Base-by-base conservation (phyloP, 2,113 vertebrate genomes). In the Dendrocopos noguchii region DNA sequence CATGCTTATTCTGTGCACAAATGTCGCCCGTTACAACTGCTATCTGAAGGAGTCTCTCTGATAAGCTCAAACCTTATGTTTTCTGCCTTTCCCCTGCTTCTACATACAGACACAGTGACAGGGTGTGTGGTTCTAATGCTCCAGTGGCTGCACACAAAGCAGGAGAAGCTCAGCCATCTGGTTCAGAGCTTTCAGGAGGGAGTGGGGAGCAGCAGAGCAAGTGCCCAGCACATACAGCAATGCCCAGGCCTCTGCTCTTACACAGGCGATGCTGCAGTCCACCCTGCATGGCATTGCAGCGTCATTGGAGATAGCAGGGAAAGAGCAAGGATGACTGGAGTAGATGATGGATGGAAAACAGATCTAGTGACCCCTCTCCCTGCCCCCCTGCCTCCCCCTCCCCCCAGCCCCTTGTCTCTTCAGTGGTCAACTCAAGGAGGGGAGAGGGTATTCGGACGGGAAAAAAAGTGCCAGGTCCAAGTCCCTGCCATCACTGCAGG, bases 241-340 rank as follows among this genome's bases (percentile, higher is more conserved):
- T 20, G 6, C 27, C 63, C 34, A 15, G 66, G 31, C 36, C 60
- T 14, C 50, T 0, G 13, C 53, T 61, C 28, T 2, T 2, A 0
- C 28, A 14, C 33, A 25, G 29, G 34, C 59, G 33, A 22, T 4
- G 57, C 42, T 24, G 22, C 64, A 61, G 25, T 20, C 3, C 0
- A 0, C 19, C 47, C 47, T 5, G 5, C 1, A 0, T 0, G 0
- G 25, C 50, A 33, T 39, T 42, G 14, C 0, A 0, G 36, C 47
- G 4, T 9, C 63, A 11, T 24, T 4, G 11, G 36, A 46, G 20
- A 9, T 2, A 16, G 13, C 27, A 7, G 44, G 13, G 20, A 53
- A 77, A 67, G 20, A 42, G 57, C 25, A 24, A 74, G 53, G 25
- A 60, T 17, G 19, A 61, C 12, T 1, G 0, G n/a, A 63, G 29